phyloP scores from a whole-genome alignment of 2,888 invertebrate genomes.

The Panzeria rudis region DNA sequence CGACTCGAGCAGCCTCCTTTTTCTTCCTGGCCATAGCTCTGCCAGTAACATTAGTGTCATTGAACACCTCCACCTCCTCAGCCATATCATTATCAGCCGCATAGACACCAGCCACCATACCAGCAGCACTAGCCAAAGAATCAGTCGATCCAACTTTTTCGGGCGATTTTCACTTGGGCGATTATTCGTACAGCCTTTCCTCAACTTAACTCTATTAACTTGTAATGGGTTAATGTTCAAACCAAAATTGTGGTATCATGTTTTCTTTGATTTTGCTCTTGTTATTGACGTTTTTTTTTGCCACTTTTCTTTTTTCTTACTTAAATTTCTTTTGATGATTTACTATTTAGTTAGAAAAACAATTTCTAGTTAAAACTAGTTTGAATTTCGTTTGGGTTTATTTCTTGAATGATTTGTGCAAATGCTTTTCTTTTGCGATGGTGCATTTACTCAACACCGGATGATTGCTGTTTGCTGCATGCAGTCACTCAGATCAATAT shows the following conservation, averaged over 20 bases:
- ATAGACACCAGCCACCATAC: no score
- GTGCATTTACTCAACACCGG: not conserved
- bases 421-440: slow-evolving; percentile 34
- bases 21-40: no score
- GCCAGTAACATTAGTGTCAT: no score
- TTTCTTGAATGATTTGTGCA: slow-evolving; percentile 53
- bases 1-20: no score
- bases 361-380: slow-evolving; percentile 45
- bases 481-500: slow-evolving; percentile 46
- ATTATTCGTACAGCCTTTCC: no score
- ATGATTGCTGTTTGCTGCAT: slow-evolving; percentile 13
- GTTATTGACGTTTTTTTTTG: slow-evolving; percentile 26
- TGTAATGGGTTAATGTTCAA: slow-evolving; percentile 34
- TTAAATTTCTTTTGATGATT: slow-evolving; percentile 44
- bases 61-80: no score
- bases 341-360: slow-evolving; percentile 16
- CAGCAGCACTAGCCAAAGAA: no score
- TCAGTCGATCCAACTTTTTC: no score
- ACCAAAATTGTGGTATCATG: slow-evolving; percentile 29
- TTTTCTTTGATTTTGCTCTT: slow-evolving; percentile 43
- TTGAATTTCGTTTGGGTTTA: slow-evolving; percentile 18
- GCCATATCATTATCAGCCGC: no score
- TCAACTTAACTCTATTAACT: no score
- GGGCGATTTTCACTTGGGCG: no score
- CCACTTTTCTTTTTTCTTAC: slow-evolving; percentile 7